Evolutionary conservation across 2,888 invertebrate species (phyloP), one percentile per base, ranked within the genome.

Genomic region (Strigamia maritima): DNA sequence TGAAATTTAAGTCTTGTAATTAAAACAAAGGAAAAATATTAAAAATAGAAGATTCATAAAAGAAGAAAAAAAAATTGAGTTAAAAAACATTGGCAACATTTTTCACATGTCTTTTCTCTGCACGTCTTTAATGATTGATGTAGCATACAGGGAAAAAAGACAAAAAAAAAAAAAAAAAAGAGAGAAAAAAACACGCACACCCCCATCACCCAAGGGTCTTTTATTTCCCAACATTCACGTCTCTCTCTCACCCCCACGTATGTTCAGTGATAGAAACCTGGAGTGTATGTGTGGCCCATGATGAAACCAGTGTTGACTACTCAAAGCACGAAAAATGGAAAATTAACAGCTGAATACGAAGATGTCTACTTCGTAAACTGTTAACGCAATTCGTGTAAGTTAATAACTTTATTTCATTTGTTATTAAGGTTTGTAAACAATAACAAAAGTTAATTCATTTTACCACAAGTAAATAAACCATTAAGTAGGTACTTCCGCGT

Each of bases 101-200:
- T 60, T 60, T 60, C 24, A 19, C 19, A 60, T 60, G 60, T 60
- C 60, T 60, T 24, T 60, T 60, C 22, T 60, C 24, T 60, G 60
- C 60, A 60, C 60, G 60, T 60, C 60, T 60, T n/a, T 60, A 60
- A 60, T 60, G 60, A 60, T 60, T 60, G 60, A 60, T 60, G 60
- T 60, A 60, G 60, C 60, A 22, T 10, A 3, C 60, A 19, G 60
- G 60, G 19, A 60, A 60, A 60, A 19, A 31, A 31, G 31, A 6
- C 31, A 31, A 31, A 31, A 31, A 31, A n/a, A n/a, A n/a, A n/a
- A 31, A 31, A 31, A n/a, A n/a, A 31, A 31, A 31, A 31, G 6
- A n/a, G n/a, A n/a, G n/a, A 31, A 31, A 31, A 31, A 31, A 4
- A 31, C 49, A 22, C 60, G 10, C 60, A 22, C 60, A 19, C 19